Percentiles rank a stretch among this genome's conserved stretches.
Evolutionary conservation across 2,888 invertebrate species (phyloP).

Genomic region (Phyto melanocephala): DNA sequence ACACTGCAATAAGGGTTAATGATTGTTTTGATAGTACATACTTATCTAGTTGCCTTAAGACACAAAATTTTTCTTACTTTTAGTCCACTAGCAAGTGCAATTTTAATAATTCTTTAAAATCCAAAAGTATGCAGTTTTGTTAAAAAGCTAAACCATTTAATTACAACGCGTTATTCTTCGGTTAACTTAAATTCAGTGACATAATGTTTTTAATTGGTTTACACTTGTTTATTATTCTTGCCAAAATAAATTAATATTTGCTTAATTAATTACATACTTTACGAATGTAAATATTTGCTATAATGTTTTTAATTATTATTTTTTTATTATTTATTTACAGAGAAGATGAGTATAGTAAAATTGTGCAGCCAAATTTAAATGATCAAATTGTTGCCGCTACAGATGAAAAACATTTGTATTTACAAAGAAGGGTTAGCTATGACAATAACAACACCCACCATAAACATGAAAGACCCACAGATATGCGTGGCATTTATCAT

Average conservation of each 20-base stretch:
- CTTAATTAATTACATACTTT: slow-evolving; percentile 17
- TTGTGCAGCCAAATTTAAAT: slow-evolving; percentile 70
- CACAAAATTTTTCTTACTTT: too few relatives aligned
- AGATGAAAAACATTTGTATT: slow-evolving; percentile 64
- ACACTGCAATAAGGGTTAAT: too few relatives aligned
- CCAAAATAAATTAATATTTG: slow-evolving; percentile 29
- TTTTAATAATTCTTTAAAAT: too few relatives aligned
- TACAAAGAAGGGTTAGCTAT: slow-evolving; percentile 36
- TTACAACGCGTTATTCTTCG: too few relatives aligned
- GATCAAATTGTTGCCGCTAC: slow-evolving; percentile 73
- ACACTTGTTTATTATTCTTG: neutral
- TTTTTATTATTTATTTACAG: slow-evolving; percentile 66
- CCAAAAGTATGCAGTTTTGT: too few relatives aligned
- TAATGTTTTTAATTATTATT: neutral
- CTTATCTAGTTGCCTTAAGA: too few relatives aligned
- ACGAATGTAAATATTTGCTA: neutral
- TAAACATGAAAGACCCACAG: slow-evolving; percentile 66
- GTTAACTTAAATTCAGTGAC: too few relatives aligned
- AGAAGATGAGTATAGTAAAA: slow-evolving; percentile 74
- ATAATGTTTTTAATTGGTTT: too few relatives aligned
- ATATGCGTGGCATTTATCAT: slow-evolving; percentile 70
- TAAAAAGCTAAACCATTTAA: too few relatives aligned
- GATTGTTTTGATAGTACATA: too few relatives aligned
- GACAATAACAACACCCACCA: neutral
- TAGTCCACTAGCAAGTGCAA: too few relatives aligned